A percentile compares a stretch with the other conserved stretches of the same genome.
phyloP scores from a whole-genome alignment of 2,888 invertebrate genomes.

The Coenonympha glycerion region DNA sequence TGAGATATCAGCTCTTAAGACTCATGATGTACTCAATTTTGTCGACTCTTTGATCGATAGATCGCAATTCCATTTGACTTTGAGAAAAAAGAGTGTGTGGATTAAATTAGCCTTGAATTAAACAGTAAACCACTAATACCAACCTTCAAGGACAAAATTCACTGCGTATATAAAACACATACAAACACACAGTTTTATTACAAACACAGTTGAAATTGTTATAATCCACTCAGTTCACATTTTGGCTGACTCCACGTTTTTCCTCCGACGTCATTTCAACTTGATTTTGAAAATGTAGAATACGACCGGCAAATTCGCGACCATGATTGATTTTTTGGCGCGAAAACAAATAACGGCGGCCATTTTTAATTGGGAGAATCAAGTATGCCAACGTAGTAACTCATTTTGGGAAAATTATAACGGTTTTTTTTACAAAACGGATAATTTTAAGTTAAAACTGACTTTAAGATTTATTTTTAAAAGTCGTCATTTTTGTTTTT shows the following conservation, averaged over 20 bases:
- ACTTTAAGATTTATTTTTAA: not conserved
- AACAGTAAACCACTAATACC: constrained; percentile 6
- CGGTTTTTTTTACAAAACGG: too few species aligned
- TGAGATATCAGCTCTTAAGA: too few species aligned
- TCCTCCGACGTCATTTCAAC: constrained; percentile 63
- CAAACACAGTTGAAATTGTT: constrained; percentile 27
- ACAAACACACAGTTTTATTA: constrained; percentile 30
- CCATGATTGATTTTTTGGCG: constrained; percentile 67
- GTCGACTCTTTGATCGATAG: too few species aligned
- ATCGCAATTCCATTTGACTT: too few species aligned
- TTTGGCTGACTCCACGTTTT: constrained; percentile 41
- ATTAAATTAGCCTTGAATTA: too few species aligned
- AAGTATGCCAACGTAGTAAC: constrained; percentile 7
- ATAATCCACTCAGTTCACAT: constrained; percentile 35
- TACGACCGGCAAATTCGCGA: constrained; percentile 48
- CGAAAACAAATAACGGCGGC: constrained; percentile 53
- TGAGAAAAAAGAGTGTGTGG: too few species aligned
- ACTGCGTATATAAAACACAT: constrained; percentile 24
- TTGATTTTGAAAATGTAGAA: constrained; percentile 70
- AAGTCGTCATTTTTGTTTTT: not conserved
- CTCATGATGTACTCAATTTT: too few species aligned
- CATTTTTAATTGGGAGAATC: constrained; percentile 46
- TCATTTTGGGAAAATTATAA: not conserved
- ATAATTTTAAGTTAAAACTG: not conserved
- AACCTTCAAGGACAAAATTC: constrained; percentile 28